Base-by-base conservation (phyloP, 2,797 vertebrate species). In the Sphenopsis melanotis region DNA sequence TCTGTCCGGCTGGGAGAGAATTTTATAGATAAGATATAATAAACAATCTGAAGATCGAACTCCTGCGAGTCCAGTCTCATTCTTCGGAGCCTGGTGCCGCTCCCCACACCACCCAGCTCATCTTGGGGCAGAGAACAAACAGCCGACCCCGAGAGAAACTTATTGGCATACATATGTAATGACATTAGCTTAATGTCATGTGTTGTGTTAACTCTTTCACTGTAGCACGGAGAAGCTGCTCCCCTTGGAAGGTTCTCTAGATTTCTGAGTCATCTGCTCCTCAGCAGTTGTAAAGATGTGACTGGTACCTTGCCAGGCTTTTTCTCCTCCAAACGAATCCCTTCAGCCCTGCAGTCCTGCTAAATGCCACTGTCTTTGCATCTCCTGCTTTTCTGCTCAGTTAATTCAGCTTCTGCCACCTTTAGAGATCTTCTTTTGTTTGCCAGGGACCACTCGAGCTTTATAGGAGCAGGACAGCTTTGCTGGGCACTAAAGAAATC, bases 371-470 rank as follows among this genome's bases (percentile, higher is more conserved):
- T 47, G 22, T 52, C 49, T 20, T 89, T 71, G 5, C 11, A 39
- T 65, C 8, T 66, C 10, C 21, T 72, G 8, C 42, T 74, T 26
- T 26, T 29, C n/a, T 87, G 49, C 27, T 82, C 27, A 66, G 17
- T 14, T 75, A 34, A 15, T 59, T 82, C 19, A 59, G 6, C 17
- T 37, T 59, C 24, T 37, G 17, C 36, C 56, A 27, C 20, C 2
- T 76, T 69, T 30, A 60, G 24, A 19, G 9, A 4, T 8, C 13
- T 76, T 8, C 13, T 76, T 60, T 59, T 2, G 1, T 36, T 79
- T 80, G 18, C 29, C 9, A 37, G 29, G 7, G 9, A 36, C 15
- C 4, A 7, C 4, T 22, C 0, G 0, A 74, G 12, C 7, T 74
- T 91, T 36, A 41, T 24, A 68, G 17, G 17, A 59, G 12, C 8